phyloP scores from a whole-genome alignment of 2,113 vertebrate species.

The Misgurnus anguillicaudatus region DNA sequence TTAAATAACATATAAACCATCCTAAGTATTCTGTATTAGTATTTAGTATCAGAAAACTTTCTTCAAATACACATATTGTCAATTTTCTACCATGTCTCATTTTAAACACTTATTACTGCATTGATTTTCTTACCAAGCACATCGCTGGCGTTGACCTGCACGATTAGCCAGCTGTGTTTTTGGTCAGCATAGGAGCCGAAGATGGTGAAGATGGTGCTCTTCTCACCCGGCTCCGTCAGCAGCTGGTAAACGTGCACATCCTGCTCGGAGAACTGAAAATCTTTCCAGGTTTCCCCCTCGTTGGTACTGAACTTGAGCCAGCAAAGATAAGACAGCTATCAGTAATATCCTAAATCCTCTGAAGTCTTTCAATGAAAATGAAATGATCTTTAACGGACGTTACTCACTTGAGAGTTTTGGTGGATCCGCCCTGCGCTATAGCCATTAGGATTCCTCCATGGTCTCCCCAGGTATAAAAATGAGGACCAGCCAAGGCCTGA shows the following conservation, averaged over 20 bases:
- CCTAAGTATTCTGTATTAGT: too few species aligned
- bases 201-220: constrained; percentile 96
- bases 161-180: constrained; percentile 95
- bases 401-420: constrained; percentile 90
- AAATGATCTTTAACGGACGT: background rate
- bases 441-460: constrained; percentile 95
- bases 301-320: constrained; percentile 90
- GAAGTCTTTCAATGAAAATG: background rate
- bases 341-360: background rate
- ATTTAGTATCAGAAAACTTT: too few species aligned
- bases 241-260: constrained; percentile 92
- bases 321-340: background rate
- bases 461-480: constrained; percentile 97
- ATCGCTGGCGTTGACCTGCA: constrained; percentile 92
- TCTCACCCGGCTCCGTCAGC: constrained; percentile 94
- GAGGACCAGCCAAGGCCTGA: constrained; percentile 90
- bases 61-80: too few species aligned
- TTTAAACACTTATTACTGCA: background rate
- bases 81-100: background rate
- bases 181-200: constrained; percentile 94
- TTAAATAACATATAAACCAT: too few species aligned
- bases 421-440: constrained; percentile 85
- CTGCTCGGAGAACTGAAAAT: constrained; percentile 83
- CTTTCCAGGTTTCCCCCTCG: constrained; percentile 94
- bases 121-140: constrained; percentile 81